Evolutionary conservation across 1,140 invertebrate species (phyloP).

Genomic region (Nixonia krombeini): DNA sequence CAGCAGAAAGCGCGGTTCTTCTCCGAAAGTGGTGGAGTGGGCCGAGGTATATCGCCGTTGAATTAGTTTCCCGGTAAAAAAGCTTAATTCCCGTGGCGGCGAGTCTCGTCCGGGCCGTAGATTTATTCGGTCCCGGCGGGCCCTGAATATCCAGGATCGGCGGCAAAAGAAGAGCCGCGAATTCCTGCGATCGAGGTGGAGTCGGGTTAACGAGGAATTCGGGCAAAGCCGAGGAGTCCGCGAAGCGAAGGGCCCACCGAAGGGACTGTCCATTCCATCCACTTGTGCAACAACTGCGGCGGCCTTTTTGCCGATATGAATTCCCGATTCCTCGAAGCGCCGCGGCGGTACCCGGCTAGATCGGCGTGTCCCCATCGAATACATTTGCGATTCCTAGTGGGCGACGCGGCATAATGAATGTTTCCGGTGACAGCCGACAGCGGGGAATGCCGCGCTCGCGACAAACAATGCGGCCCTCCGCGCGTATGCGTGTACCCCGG

Average conservation of each 20-base stretch:
- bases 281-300: constrained; percentile 32
- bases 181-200: constrained; percentile 19
- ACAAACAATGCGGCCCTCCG: constrained; percentile 62
- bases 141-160: background rate
- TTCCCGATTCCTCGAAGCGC: constrained; percentile 56
- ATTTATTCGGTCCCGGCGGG: background rate
- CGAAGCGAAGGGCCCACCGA: constrained; percentile 2
- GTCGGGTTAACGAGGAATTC: constrained; percentile 37
- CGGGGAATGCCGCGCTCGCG: constrained; percentile 58
- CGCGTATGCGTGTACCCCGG: constrained; percentile 7
- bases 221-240: background rate
- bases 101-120: background rate
- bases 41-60: background rate
- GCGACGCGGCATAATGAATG: constrained; percentile 62
- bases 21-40: background rate
- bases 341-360: background rate
- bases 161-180: constrained; percentile 12
- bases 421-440: constrained; percentile 65
- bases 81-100: background rate
- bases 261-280: background rate
- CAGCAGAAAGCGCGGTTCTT: too few species aligned
- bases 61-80: constrained; percentile 1
- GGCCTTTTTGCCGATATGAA: constrained; percentile 55
- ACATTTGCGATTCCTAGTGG: constrained; percentile 63
- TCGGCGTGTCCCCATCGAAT: constrained; percentile 39